Evolutionary conservation across 2,113 vertebrate genomes (phyloP), one percentile per base, ranked within the genome.

Genomic region (Heterochromis multidens): DNA sequence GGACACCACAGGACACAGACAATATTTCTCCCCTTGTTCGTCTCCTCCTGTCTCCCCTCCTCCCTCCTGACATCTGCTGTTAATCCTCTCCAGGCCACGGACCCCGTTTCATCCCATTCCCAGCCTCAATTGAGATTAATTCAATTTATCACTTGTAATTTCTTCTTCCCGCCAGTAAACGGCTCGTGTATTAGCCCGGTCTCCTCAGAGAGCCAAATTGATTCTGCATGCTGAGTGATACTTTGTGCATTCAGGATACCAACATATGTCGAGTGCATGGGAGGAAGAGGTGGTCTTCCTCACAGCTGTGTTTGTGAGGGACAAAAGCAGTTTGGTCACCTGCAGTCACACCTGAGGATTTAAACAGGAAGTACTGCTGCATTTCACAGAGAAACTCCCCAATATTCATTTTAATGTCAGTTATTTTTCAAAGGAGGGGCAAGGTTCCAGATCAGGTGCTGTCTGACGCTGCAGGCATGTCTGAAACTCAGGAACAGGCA

Each of bases 141-240:
- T 89, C 61, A 67, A 65, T 86, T 88, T 10, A 84, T 88, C 84
- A 58, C 74, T 76, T 79, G 81, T 87, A 65, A 79, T 88, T 81
- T 77, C 19, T 54, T 13, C 61, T 35, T 29, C 13, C 54, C 0
- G 5, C 81, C 80, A 59, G 84, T 59, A n/a, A 85, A 84, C 1
- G 23, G 40, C 40, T 52, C 12, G 86, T 81, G 35, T 59, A 33
- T 76, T 43, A 49, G 43, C 80, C 62, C 6, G 16, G 57, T 35
- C 19, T 83, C 63, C 33, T 63, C 40, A 27, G 43, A 37, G 84
- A 63, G 27, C 14, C 74, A 33, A 49, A 62, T 59, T 65, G 76
- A 77, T 74, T 83, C 29, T 80, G 43, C 63, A 33, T 56, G 80
- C 76, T 56, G 11, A 14, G 46, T 4, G 33, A 57, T 29, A 14